A percentile compares a stretch with the other conserved stretches of the same genome.
Evolutionary conservation across 2,797 vertebrate species (phyloP).

Genomic region (Xiphophorus birchmanni): DNA sequence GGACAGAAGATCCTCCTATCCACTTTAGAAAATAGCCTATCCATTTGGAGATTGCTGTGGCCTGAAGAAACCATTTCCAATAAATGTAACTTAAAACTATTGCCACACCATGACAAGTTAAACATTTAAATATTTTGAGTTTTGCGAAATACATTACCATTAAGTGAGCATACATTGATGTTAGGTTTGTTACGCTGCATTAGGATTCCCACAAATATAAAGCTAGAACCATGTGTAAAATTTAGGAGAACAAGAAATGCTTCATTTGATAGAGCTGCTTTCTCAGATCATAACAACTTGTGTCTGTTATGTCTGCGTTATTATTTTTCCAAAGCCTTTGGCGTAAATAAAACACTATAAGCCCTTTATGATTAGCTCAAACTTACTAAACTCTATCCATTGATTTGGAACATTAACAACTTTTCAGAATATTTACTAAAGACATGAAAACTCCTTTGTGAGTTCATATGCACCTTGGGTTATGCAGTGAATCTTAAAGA

Average conservation of each 20-base stretch:
- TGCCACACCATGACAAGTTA: not conserved
- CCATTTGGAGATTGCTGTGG: not conserved
- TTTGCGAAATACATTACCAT: not conserved
- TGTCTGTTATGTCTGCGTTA: not conserved
- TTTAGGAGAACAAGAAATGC: not conserved
- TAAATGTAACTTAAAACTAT: not conserved
- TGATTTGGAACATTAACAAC: not conserved
- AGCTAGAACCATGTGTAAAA: not conserved
- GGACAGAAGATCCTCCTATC: not conserved
- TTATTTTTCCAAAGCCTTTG: not conserved
- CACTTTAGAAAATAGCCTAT: not conserved
- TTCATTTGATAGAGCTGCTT: not conserved
- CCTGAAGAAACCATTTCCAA: not conserved
- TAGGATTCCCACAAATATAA: not conserved
- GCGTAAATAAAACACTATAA: not conserved
- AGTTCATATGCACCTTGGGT: not conserved
- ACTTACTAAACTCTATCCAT: not conserved
- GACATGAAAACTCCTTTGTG: not conserved
- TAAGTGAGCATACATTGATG: not conserved
- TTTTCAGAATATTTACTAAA: not conserved
- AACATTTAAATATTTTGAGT: not conserved
- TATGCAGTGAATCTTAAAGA: not conserved
- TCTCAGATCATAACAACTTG: not conserved
- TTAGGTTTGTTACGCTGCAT: no score
- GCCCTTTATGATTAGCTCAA: not conserved